Evolutionary conservation across 2,113 vertebrate genomes (phyloP).

Genomic region (Lophura nycthemera): DNA sequence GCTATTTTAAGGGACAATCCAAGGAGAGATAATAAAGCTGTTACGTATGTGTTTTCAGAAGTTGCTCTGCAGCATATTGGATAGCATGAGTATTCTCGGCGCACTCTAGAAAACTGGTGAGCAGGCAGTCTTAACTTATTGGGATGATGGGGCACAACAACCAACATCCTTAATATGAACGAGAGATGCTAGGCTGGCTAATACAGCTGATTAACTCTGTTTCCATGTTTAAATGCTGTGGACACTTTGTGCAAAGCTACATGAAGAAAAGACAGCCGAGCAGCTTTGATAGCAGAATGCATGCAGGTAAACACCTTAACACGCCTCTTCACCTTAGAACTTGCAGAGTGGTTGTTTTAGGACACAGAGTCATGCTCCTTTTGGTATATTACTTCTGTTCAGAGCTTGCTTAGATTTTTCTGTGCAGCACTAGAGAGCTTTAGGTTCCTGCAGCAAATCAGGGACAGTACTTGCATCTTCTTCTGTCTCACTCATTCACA

Average conservation of each 20-base stretch:
- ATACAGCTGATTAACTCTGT: not conserved
- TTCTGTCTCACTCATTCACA: accelerated
- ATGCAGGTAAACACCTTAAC: not conserved
- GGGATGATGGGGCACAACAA: accelerated
- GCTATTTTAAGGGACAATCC: not conserved
- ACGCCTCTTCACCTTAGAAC: not conserved
- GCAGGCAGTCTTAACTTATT: not conserved
- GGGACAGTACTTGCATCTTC: not conserved
- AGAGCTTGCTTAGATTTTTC: not conserved
- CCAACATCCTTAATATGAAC: not conserved
- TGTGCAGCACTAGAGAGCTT: not conserved
- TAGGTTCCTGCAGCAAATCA: not conserved
- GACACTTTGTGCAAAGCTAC: not conserved
- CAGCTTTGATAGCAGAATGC: not conserved
- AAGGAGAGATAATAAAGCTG: not conserved
- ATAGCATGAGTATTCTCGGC: not conserved
- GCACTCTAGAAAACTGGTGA: not conserved
- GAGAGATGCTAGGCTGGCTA: not conserved
- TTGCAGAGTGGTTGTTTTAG: not conserved
- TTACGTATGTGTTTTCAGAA: not conserved
- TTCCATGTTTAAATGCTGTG: not conserved
- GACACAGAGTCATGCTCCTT: not conserved
- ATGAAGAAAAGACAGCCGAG: not conserved
- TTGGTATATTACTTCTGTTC: not conserved
- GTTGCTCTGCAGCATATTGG: not conserved